These are phyloP conservation scores for Chrosomus eos DNA, from an alignment of 2,797 vertebrate species.

Conservation along the genomic window DNA sequence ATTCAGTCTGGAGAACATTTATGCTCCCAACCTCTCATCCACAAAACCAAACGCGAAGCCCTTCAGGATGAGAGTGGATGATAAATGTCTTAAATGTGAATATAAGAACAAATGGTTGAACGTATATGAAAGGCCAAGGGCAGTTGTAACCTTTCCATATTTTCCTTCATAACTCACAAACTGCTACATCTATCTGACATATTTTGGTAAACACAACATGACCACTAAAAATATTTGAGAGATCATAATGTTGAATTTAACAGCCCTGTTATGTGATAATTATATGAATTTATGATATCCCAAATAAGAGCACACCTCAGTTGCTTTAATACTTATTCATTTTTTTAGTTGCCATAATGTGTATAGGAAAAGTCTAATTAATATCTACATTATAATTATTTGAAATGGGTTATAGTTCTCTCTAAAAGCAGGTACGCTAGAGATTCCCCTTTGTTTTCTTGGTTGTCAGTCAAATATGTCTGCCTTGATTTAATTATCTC, in stretches of 20 bases:
- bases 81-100: conserved; percentile 1
- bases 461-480: background rate
- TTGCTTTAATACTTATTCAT: background rate
- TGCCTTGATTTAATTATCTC: background rate
- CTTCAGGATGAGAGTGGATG: background rate
- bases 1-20: conserved; percentile 40
- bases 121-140: background rate
- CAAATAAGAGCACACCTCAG: background rate
- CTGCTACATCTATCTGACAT: background rate
- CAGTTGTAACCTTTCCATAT: background rate
- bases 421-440: background rate
- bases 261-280: background rate
- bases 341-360: background rate
- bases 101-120: background rate
- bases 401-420: background rate
- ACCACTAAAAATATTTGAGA: background rate
- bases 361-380: background rate
- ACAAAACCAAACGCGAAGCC: background rate
- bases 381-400: background rate
- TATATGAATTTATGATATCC: background rate
- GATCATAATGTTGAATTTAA: background rate
- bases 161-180: background rate
- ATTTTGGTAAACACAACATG: background rate
- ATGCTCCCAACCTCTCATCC: conserved; percentile 22
- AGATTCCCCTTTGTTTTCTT: background rate